Evolutionary conservation across 2,113 vertebrate species (phyloP).

Genomic region (Lepus europaeus): DNA sequence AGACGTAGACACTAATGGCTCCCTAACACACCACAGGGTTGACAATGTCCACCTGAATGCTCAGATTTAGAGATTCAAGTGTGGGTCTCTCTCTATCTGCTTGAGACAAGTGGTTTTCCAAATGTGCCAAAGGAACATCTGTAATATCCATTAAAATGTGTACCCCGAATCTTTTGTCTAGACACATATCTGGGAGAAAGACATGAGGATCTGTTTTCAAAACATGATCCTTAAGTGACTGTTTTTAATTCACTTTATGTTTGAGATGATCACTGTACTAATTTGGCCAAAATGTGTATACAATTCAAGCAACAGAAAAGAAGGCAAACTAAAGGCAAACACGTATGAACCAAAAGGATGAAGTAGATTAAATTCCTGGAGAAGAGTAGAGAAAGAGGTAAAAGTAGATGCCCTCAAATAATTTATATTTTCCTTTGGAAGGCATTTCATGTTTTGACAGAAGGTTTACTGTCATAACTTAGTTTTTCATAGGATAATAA

Average conservation of each 20-base stretch:
- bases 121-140: not conserved
- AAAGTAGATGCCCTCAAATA: not conserved
- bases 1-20: not conserved
- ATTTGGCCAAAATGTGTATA: not conserved
- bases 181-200: not conserved
- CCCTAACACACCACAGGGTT: not conserved
- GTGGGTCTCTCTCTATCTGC: not conserved
- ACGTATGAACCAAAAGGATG: not conserved
- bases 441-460: constrained; percentile 37
- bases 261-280: not conserved
- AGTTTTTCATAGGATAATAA: constrained; percentile 66
- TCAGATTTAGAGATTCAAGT: not conserved
- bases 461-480: constrained; percentile 54
- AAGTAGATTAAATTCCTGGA: constrained; percentile 11
- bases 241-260: constrained; percentile 32
- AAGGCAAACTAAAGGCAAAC: constrained; percentile 39
- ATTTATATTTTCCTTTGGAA: constrained; percentile 66
- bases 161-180: not conserved
- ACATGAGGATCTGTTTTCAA: not conserved
- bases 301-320: not conserved
- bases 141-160: not conserved
- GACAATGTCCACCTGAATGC: not conserved
- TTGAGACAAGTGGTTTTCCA: not conserved
- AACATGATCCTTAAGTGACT: not conserved
- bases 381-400: constrained; percentile 7